Evolutionary conservation across 2,113 vertebrate genomes (phyloP).

Genomic region (Pipa parva): DNA sequence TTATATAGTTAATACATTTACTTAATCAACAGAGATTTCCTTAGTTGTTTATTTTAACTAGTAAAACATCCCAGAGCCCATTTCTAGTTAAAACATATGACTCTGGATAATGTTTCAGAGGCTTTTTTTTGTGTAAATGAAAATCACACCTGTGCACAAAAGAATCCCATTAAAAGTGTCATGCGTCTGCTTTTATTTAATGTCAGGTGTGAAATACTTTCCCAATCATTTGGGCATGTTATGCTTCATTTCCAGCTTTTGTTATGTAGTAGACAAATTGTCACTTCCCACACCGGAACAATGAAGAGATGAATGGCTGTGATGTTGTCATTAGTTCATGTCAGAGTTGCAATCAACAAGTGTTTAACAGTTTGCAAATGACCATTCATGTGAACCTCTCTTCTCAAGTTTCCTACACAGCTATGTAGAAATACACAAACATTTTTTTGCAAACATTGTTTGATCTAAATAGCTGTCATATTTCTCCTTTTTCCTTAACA

Average conservation of each 20-base stretch:
- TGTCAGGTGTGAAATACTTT: constrained; percentile 28
- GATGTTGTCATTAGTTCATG: constrained; percentile 27
- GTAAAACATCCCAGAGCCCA: constrained; percentile 1
- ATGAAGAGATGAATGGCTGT: constrained; percentile 45
- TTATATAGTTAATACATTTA: constrained; percentile 22
- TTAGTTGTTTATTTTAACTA: constrained; percentile 32
- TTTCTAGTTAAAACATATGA: constrained; percentile 25
- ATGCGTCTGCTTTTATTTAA: constrained; percentile 24
- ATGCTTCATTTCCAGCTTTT: constrained; percentile 41
- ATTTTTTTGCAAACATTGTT: not conserved
- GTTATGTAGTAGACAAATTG: constrained; percentile 42
- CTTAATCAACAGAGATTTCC: constrained; percentile 23
- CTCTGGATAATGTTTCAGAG: constrained; percentile 28
- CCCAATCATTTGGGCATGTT: constrained; percentile 36
- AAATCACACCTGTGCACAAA: constrained; percentile 13
- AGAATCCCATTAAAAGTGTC: constrained; percentile 12
- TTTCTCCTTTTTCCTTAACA: not conserved
- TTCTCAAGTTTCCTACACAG: not conserved
- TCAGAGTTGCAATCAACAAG: constrained; percentile 45
- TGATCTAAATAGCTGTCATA: not conserved
- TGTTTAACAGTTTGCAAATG: constrained; percentile 10
- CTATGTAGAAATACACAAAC: not conserved
- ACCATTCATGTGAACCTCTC: not conserved
- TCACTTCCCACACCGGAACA: constrained; percentile 40
- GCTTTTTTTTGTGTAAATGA: constrained; percentile 19